Evolutionary conservation across 2,113 vertebrate species (phyloP), one percentile per base, ranked within the genome.

Genomic region (Sylvilagus bachmani): DNA sequence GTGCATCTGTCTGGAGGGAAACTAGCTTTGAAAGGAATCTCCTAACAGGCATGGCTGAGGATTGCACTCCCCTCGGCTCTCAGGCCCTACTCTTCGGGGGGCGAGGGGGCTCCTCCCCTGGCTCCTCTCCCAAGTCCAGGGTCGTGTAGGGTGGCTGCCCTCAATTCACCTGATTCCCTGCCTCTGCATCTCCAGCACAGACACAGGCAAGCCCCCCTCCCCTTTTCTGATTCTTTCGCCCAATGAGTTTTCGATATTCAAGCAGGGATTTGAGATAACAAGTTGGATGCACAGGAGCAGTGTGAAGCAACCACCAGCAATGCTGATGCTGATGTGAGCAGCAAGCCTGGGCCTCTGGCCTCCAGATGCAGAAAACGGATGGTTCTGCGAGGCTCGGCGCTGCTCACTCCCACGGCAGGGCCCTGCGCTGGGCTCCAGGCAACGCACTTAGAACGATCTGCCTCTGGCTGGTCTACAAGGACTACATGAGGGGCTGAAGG

Each of bases 21-120:
- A 0, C 74, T 24, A 44, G 9, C 2, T 61, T 21, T 1, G 9
- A 66, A 36, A 10, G 7, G 27, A 1, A 11, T 66, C 22, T 90
- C 31, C 21, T 17, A 44, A 29, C 31, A n/a, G 21, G 24, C 19
- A n/a, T 1, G 13, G 81, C 6, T 1, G 0, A 0, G 19, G 38
- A 62, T 27, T 6, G 22, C 8, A 0, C 36, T 11, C 27, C 33
- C 29, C 31, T 64, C 38, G 1, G 38, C 33, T 67, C 11, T 10
- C 13, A 73, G n/a, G 24, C 10, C 58, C 21, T 17, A 2, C 29
- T 21, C 0, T 17, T 5, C 17, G 31, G 2, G 8, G 17, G 44
- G 44, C 44, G 44, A 44, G 44, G 44, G 44, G 44, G 44, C 4
- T 4, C 29, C 69, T 81, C 3, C 3, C 49, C 61, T 66, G 79